These are phyloP conservation scores for Pristionchus mayeri DNA, from an alignment of 2,888 invertebrate genomes.

Conservation along the genomic window DNA sequence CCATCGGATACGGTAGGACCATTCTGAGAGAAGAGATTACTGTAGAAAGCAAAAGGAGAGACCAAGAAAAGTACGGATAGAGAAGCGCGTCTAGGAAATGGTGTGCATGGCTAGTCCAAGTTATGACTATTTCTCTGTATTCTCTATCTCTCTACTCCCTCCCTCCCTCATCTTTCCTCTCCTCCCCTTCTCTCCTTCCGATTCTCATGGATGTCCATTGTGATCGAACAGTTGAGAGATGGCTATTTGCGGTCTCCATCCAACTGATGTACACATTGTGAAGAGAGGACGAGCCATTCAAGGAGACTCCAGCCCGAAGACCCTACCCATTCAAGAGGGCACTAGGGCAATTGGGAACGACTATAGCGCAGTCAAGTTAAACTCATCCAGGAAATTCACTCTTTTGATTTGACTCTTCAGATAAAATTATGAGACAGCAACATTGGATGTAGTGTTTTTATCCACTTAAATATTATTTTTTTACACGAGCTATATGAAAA, in stretches of 20 bases:
- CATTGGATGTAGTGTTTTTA: background rate
- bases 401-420: too few species aligned
- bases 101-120: background rate
- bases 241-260: constrained; percentile 41
- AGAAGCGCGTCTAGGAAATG: background rate
- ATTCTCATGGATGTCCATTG: constrained; percentile 23
- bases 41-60: constrained; percentile 11
- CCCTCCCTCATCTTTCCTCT: background rate
- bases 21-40: constrained; percentile 4
- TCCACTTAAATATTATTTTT: background rate
- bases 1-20: background rate
- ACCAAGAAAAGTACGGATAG: constrained; percentile 7
- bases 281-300: constrained; percentile 25
- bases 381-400: background rate
- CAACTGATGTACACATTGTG: constrained; percentile 35
- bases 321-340: background rate
- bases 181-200: constrained; percentile 6
- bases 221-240: background rate
- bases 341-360: background rate
- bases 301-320: background rate
- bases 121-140: constrained; percentile 37
- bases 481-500: too few species aligned
- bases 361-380: background rate
- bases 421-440: background rate
- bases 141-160: background rate